Evolutionary conservation across 2,888 invertebrate genomes (phyloP).

Genomic region (Lomographa bimaculata): DNA sequence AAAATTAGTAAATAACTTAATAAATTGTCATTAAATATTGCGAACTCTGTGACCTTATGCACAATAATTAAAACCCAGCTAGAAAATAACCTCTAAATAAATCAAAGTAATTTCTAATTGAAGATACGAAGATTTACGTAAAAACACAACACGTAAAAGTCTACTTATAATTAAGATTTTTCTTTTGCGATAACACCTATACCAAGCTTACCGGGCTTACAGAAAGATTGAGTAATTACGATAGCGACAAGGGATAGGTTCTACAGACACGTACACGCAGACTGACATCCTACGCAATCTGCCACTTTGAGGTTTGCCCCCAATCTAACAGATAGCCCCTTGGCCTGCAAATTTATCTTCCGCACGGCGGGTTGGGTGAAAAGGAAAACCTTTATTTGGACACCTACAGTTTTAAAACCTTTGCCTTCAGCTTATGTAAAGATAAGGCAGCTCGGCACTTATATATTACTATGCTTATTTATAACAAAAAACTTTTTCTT

Average conservation of each 20-base stretch:
- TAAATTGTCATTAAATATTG: too few species aligned
- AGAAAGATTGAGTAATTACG: slow-evolving; percentile 29
- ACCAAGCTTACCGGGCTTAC: slow-evolving; percentile 18
- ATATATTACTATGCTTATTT: background rate
- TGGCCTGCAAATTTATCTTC: slow-evolving; percentile 15
- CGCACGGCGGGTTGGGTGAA: slow-evolving; percentile 2
- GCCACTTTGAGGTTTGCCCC: slow-evolving; percentile 16
- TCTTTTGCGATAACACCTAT: slow-evolving; percentile 14
- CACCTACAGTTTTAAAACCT: background rate
- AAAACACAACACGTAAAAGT: slow-evolving; percentile 10
- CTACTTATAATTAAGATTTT: slow-evolving; percentile 31
- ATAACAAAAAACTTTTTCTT: slow-evolving; percentile 18
- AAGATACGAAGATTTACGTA: too few species aligned
- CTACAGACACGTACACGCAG: slow-evolving; percentile 21
- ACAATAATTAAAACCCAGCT: too few species aligned
- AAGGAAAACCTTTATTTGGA: slow-evolving; percentile 4
- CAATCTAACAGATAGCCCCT: slow-evolving; percentile 19
- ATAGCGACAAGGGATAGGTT: slow-evolving; percentile 17
- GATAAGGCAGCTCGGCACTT: slow-evolving; percentile 10
- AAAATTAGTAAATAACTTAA: too few species aligned
- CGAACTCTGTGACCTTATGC: too few species aligned
- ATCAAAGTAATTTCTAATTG: too few species aligned
- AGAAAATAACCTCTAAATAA: too few species aligned
- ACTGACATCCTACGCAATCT: slow-evolving; percentile 25
- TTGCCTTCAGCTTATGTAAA: slow-evolving; percentile 4